These are phyloP conservation scores for Paratilapia polleni DNA, from an alignment of 2,113 vertebrate species.

Conservation along the genomic window DNA sequence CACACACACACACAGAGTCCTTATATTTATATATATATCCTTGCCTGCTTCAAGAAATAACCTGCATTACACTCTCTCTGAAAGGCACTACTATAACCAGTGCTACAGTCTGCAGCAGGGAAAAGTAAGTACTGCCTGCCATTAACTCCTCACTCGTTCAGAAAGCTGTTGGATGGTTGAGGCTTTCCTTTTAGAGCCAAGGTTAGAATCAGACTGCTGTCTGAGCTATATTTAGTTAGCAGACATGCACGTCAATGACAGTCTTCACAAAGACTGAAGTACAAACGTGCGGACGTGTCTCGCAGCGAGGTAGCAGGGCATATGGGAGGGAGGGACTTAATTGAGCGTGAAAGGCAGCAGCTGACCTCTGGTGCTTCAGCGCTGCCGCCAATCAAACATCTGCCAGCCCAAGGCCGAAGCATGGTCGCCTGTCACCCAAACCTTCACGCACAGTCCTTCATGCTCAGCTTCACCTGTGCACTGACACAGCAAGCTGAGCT, in stretches of 20 bases:
- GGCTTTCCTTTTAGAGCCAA: rapidly evolving
- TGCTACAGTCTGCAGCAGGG: not conserved
- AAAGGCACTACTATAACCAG: not conserved
- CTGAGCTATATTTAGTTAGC: not conserved
- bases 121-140: not conserved
- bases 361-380: slow-evolving; percentile 53
- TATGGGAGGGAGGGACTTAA: slow-evolving; percentile 23
- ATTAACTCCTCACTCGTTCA: not conserved
- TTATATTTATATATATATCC: no score
- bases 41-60: not conserved
- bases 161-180: rapidly evolving
- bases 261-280: not conserved
- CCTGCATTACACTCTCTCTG: not conserved
- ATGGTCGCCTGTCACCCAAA: not conserved
- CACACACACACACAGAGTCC: not conserved
- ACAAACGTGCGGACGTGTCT: not conserved
- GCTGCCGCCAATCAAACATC: slow-evolving; percentile 58
- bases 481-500: not conserved
- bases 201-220: not conserved
- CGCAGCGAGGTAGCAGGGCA: not conserved
- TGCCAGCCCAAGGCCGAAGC: slow-evolving; percentile 26
- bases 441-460: not conserved
- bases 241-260: not conserved
- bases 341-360: slow-evolving; percentile 62
- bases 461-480: slow-evolving; percentile 14